Evolutionary conservation across 1,140 invertebrate genomes (phyloP), one percentile per base, ranked within the genome.

Genomic region (Megalonaias nervosa): DNA sequence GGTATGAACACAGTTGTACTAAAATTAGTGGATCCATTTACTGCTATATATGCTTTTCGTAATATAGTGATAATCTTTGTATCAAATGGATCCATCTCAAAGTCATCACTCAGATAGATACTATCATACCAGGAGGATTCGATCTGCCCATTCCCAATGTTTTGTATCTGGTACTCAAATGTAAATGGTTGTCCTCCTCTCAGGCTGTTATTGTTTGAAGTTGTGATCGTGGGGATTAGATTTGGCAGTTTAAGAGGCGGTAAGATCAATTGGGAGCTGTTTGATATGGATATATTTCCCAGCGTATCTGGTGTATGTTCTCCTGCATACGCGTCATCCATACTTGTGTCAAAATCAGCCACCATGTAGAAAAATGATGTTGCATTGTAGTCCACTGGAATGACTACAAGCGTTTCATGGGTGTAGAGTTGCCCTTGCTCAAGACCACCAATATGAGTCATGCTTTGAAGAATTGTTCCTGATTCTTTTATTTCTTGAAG

Each of bases 41-140:
- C 11, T 17, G 58, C 23, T n/a, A 74, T 9, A 57, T 23, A 1
- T 1, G 21, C 26, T 38, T 9, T 14, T 31, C 71, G 65, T 3
- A 15, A 55, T n/a, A 56, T 56, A 5, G 71, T 57, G 4, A 48
- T 56, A n/a, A 74, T 57, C 58, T 66, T 66, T 12, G 1, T 23
- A 74, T 66, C 62, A 66, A 74, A 74, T 2, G 71, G 38, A 59
- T 74, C 62, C 13, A 74, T 17, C 5, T 66, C 23, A 9, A 74
- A 26, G 15, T 74, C 71, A 21, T 74, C 48, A 66, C 71, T 74
- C 9, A 74, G 21, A 26, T 66, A 66, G 1, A 56, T 61, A 66
- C 71, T 74, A 16, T 74, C 71, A 23, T 57, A 74, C 71, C 71
- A 74, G 2, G 58, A 19, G 11, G 26, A 13, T 4, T 26, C 2